Conservation (phyloP, 2,113 vertebrate species). For the Pterocles gutturalis region DNA sequence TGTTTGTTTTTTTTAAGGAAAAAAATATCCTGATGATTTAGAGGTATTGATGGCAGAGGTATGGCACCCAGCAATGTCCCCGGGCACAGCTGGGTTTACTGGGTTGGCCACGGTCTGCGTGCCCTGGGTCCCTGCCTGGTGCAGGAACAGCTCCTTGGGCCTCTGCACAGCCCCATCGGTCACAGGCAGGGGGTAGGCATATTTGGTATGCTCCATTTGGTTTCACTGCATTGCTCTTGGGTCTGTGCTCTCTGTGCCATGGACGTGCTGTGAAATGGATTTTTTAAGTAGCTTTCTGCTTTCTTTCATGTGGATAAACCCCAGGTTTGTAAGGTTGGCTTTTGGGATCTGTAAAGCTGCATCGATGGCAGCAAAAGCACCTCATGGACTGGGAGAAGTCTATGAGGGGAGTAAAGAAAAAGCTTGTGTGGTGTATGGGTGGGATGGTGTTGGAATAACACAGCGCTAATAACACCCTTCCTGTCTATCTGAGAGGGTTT, state of each 20-base stretch:
- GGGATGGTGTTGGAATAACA: not conserved
- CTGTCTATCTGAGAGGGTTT: not conserved
- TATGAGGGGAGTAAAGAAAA: not conserved
- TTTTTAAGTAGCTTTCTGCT: not conserved
- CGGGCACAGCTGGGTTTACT: not conserved
- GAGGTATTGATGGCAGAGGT: not conserved
- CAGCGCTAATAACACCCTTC: not conserved
- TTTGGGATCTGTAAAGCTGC: not conserved
- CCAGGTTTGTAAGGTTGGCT: accelerated
- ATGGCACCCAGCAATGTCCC: not conserved
- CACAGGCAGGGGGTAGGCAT: accelerated
- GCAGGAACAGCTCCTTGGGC: accelerated
- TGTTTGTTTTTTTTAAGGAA: too few species aligned
- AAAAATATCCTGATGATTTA: not conserved
- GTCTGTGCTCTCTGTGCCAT: not conserved
- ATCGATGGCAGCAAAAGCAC: not conserved
- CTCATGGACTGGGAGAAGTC: not conserved
- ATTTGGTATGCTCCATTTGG: accelerated
- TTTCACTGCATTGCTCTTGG: not conserved
- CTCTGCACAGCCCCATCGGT: not conserved
- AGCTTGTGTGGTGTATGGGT: not conserved
- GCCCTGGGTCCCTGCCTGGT: accelerated
- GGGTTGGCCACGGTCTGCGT: not conserved
- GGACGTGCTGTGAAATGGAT: not conserved
- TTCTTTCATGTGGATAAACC: not conserved